phyloP scores from a whole-genome alignment of 2,113 vertebrate genomes.

The Alaudala cheleensis region DNA sequence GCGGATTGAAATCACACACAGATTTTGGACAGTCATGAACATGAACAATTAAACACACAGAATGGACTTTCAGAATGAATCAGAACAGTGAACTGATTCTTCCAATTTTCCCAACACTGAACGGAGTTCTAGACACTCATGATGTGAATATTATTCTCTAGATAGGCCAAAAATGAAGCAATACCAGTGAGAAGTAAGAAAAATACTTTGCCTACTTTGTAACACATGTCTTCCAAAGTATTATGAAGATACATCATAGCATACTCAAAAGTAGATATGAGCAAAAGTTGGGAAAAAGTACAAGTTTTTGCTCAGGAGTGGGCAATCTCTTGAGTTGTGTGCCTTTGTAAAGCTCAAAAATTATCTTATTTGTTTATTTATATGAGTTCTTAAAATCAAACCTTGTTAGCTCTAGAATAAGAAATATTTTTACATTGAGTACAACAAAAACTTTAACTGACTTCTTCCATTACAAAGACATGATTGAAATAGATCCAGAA shows the following conservation, averaged over 20 bases:
- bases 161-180: neutral
- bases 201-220: neutral
- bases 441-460: neutral
- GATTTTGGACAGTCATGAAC: constrained; percentile 1
- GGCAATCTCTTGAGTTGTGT: neutral
- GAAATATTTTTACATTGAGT: neutral
- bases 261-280: neutral
- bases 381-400: neutral
- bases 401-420: neutral
- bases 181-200: neutral
- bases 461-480: neutral
- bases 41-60: constrained; percentile 7
- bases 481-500: neutral
- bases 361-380: neutral
- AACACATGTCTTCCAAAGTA: neutral
- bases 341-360: neutral
- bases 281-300: neutral
- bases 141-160: neutral
- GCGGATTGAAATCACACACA: neutral
- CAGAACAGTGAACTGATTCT: neutral
- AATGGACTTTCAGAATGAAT: constrained; percentile 26
- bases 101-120: neutral
- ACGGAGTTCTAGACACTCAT: neutral
- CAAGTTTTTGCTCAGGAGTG: neutral
- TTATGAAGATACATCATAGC: neutral